These are phyloP conservation scores for Pelochelys cantorii DNA, from an alignment of 2,797 vertebrate genomes.

Conservation along the genomic window DNA sequence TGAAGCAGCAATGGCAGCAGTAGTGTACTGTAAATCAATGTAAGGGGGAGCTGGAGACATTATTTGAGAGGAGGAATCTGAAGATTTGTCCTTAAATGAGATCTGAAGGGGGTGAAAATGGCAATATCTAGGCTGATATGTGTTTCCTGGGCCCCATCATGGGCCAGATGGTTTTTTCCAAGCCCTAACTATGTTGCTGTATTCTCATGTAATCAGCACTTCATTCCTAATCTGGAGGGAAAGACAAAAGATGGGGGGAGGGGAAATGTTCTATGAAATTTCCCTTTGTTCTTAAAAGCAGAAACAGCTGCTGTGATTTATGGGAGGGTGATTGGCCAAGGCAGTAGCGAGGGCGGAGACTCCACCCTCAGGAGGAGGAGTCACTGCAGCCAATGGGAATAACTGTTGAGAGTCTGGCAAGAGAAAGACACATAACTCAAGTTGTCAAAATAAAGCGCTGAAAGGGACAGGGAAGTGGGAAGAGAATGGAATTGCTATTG, in stretches of 20 bases:
- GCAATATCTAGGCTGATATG: too few species aligned
- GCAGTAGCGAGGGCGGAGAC: not conserved
- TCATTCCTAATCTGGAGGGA: not conserved
- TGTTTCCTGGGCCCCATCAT: not conserved
- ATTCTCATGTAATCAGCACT: not conserved
- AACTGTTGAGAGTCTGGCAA: not conserved
- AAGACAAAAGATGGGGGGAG: not conserved
- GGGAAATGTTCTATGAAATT: not conserved
- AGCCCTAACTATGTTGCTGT: not conserved
- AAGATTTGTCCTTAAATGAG: not conserved
- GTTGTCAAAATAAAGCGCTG: not conserved
- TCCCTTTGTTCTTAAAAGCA: not conserved
- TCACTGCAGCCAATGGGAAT: not conserved
- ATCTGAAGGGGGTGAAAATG: not conserved
- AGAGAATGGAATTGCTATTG: not conserved
- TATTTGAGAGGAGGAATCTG: not conserved
- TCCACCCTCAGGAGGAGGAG: not conserved
- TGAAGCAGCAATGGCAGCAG: not conserved
- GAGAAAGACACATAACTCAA: not conserved
- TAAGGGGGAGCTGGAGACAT: not conserved
- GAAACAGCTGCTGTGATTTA: not conserved
- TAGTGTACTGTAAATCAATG: too few species aligned
- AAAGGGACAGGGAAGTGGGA: fast-evolving
- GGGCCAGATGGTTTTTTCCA: not conserved
- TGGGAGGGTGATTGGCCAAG: not conserved